These are phyloP conservation scores for Gryllus longicercus DNA, from an alignment of 2,888 invertebrate species.

Conservation along the genomic window DNA sequence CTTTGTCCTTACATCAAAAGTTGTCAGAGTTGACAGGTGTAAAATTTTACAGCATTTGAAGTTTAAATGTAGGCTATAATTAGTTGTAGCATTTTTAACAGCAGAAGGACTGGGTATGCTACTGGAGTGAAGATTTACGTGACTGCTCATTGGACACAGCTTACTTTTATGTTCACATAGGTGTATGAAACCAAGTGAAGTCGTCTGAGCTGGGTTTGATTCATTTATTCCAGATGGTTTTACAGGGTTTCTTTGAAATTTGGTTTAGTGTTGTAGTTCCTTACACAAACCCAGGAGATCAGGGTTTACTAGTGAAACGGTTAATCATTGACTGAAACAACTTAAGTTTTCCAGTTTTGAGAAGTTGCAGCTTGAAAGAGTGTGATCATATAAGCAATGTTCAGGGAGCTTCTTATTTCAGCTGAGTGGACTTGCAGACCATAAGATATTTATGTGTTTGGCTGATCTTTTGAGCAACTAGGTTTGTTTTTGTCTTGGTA, in stretches of 20 bases:
- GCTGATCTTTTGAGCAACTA: too few species aligned
- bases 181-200: background rate
- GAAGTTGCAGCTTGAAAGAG: background rate
- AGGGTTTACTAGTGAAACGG: too few species aligned
- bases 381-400: background rate
- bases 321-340: background rate
- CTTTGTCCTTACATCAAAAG: conserved; percentile 1
- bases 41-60: background rate
- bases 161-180: conserved; percentile 7
- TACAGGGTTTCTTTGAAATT: too few species aligned
- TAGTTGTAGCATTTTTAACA: background rate
- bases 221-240: background rate
- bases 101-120: background rate
- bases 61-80: background rate
- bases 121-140: too few species aligned
- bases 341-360: background rate
- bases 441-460: too few species aligned
- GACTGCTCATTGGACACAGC: background rate
- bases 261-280: too few species aligned
- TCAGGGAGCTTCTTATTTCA: conserved; percentile 17
- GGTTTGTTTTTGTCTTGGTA: too few species aligned
- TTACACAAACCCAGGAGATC: too few species aligned
- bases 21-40: background rate
- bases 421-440: background rate
- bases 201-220: background rate